Conservation (phyloP, 2,888 invertebrate species). For the Oxycera nigricornis region DNA sequence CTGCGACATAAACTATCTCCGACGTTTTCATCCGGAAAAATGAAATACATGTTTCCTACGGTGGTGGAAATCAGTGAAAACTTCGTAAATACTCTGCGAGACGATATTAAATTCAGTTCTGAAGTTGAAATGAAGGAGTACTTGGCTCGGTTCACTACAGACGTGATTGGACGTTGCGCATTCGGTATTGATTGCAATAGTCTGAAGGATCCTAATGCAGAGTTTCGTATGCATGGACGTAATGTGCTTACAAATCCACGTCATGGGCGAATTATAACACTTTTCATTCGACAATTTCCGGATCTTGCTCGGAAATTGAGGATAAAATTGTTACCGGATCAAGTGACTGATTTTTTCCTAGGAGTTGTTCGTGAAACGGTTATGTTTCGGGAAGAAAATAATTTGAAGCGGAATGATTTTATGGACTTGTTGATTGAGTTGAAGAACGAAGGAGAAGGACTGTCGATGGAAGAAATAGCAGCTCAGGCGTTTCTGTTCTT, state of each 20-base stretch:
- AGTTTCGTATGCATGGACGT: constrained; percentile 50
- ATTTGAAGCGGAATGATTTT: constrained; percentile 63
- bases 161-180: not conserved
- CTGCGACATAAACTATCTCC: constrained; percentile 62
- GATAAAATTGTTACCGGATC: constrained; percentile 50
- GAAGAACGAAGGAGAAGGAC: constrained; percentile 49
- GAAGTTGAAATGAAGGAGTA: not conserved
- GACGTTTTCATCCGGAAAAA: constrained; percentile 63
- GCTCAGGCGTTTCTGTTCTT: constrained; percentile 54
- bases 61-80: not conserved
- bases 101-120: not conserved
- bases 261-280: not conserved
- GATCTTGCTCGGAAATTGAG: not conserved
- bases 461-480: constrained; percentile 43
- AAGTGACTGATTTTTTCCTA: constrained; percentile 54
- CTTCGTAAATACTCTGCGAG: not conserved
- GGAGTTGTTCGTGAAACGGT: constrained; percentile 58
- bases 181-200: constrained; percentile 55
- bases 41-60: constrained; percentile 57
- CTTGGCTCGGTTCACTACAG: not conserved
- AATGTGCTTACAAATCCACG: constrained; percentile 39
- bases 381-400: constrained; percentile 57
- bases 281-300: not conserved
- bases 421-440: constrained; percentile 64
- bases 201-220: constrained; percentile 53